phyloP scores from a whole-genome alignment of 1,140 invertebrate species.

The Leptopilina boulardi region DNA sequence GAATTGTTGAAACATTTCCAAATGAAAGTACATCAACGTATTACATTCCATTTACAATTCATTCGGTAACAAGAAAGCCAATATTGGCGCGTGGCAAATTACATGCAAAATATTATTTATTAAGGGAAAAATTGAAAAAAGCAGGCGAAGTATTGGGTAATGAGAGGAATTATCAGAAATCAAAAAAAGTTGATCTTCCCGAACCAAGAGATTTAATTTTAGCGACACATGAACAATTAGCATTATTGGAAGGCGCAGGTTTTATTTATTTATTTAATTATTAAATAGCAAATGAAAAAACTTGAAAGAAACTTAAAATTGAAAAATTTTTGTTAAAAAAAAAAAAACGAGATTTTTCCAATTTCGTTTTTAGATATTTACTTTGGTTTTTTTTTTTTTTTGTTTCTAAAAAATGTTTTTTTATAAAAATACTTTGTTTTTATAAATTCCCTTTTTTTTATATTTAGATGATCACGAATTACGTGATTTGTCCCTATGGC shows the following conservation, averaged over 20 bases:
- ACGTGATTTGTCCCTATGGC: neutral
- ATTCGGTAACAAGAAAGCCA: neutral
- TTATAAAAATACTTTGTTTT: too few relatives aligned
- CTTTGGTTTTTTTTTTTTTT: neutral
- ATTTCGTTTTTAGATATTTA: too few relatives aligned
- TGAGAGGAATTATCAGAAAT: neutral
- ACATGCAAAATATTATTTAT: neutral
- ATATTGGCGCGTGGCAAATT: neutral
- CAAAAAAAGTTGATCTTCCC: neutral
- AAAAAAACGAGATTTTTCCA: too few relatives aligned
- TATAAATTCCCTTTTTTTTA: neutral
- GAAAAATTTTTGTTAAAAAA: too few relatives aligned
- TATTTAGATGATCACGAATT: neutral
- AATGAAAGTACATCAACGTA: neutral
- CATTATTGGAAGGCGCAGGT: neutral
- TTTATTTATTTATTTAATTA: neutral
- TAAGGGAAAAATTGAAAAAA: neutral
- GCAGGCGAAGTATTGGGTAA: neutral
- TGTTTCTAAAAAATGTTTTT: too few relatives aligned
- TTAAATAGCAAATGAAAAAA: too few relatives aligned
- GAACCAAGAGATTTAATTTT: constrained; percentile 6
- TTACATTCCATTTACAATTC: constrained; percentile 7
- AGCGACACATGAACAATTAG: neutral
- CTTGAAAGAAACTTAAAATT: too few relatives aligned
- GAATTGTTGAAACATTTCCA: neutral